These are phyloP conservation scores for Grammomys surdaster DNA, from an alignment of 2,113 vertebrate species.

Conservation along the genomic window DNA sequence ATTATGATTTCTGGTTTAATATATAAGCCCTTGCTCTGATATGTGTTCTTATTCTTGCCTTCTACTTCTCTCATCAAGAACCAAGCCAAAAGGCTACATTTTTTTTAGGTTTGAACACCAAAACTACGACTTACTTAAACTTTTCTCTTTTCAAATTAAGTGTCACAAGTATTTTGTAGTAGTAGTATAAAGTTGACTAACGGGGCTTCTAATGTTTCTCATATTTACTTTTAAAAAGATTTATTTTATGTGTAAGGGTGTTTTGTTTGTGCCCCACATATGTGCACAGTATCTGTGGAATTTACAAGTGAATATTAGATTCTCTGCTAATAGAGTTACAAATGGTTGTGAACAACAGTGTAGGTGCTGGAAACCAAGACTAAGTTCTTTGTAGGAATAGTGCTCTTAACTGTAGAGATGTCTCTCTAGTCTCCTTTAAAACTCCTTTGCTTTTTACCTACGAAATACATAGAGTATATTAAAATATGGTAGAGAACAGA, in stretches of 20 bases:
- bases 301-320: background rate
- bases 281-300: background rate
- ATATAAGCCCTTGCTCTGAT: background rate
- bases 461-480: slow-evolving; percentile 13
- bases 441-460: background rate
- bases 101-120: background rate
- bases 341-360: background rate
- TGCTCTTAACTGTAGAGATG: background rate
- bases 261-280: background rate
- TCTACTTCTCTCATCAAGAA: background rate
- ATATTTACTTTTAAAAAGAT: background rate
- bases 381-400: background rate
- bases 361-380: background rate
- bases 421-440: background rate
- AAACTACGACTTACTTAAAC: background rate
- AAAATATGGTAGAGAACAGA: slow-evolving; percentile 14
- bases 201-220: background rate
- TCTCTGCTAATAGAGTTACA: background rate
- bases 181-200: background rate
- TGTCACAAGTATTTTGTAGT: background rate
- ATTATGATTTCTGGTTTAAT: background rate
- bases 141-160: background rate
- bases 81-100: background rate
- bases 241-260: background rate
- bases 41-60: background rate